Base-by-base conservation (phyloP, 2,888 invertebrate genomes). In the Galerucella calmariensis region DNA sequence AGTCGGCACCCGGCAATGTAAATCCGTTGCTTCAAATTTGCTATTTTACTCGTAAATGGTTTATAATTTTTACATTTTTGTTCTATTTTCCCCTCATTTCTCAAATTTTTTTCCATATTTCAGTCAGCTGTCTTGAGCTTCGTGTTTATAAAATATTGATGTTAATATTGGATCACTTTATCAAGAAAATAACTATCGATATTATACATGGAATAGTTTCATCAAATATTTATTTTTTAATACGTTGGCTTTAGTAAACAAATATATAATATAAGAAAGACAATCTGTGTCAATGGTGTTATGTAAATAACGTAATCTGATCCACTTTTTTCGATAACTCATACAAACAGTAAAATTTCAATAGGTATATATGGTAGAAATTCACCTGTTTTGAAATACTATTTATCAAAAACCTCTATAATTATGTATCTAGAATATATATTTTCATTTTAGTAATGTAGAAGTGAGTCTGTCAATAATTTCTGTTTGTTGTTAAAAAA, bases 301-400 rank as follows among this genome's bases (percentile, higher is more conserved):
- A 72, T 75, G 72, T 75, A 71, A 76, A 78, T 51, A 77, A 53
- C 59, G 61, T 75, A 77, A 77, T 77, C 77, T 75, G 77, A 74
- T 70, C 67, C 59, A 74, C 66, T 74, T 74, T 74, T 71, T 10
- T 24, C n/a, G 72, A 58, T 72, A 72, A 51, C 62, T 62, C 35
- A 27, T 35, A 53, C 48, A 53, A n/a, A 41, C 53, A 46, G 59
- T 56, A 6, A 59, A 65, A 65, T 16, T 46, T 46, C n/a, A 44
- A 65, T 46, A 11, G 6, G 46, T 12, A 14, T n/a, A 44, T n/a
- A 44, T 16, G 10, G n/a, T 44, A 41, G 20, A 20, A 46, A 65
- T 44, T 65, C n/a, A 46, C 44, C 8, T 46, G 63, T 65, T 41
- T 65, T 65, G 63, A 65, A 65, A 65, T 65, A 44, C 11, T 65